phyloP scores from a whole-genome alignment of 2,888 invertebrate species.

The Congeria kusceri region DNA sequence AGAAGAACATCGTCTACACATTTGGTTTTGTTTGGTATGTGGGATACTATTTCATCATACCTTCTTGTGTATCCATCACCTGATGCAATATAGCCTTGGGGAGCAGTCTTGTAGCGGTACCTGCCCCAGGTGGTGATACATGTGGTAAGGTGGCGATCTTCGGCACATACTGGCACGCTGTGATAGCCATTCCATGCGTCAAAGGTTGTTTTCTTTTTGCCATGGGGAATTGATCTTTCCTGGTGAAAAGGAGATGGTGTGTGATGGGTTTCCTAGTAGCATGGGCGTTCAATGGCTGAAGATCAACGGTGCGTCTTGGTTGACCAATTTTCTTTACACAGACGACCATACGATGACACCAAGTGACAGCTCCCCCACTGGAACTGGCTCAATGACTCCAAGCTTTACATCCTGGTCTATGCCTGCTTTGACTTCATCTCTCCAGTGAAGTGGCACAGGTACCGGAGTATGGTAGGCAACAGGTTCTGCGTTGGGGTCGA shows the following conservation, averaged over 20 bases:
- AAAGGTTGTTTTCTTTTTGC: slow-evolving; percentile 61
- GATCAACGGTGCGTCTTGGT: slow-evolving; percentile 69
- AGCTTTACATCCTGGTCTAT: slow-evolving; percentile 69
- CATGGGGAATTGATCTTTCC: slow-evolving; percentile 62
- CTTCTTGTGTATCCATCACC: slow-evolving; percentile 67
- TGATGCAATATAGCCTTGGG: slow-evolving; percentile 67
- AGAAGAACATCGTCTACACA: slow-evolving; percentile 48
- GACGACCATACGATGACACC: slow-evolving; percentile 68
- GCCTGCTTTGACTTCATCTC: slow-evolving; percentile 67
- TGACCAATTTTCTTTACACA: slow-evolving; percentile 67
- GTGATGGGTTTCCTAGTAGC: slow-evolving; percentile 68
- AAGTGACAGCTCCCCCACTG: slow-evolving; percentile 67
- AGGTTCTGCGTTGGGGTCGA: slow-evolving; percentile 66
- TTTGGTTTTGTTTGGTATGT: slow-evolving; percentile 69
- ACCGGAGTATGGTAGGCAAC: slow-evolving; percentile 71
- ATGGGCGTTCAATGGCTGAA: slow-evolving; percentile 68
- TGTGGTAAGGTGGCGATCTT: slow-evolving; percentile 65
- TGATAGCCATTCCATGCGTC: slow-evolving; percentile 67
- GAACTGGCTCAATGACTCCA: slow-evolving; percentile 66
- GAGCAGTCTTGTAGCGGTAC: slow-evolving; percentile 64
- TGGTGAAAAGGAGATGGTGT: slow-evolving; percentile 65
- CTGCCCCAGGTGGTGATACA: slow-evolving; percentile 70
- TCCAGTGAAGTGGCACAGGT: slow-evolving; percentile 76
- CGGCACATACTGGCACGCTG: slow-evolving; percentile 51
- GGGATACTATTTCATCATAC: slow-evolving; percentile 68